Percentiles rank a stretch among this genome's conserved stretches.
Conservation (phyloP, 2,797 vertebrate genomes). For the Chaenodraco wilsoni region DNA sequence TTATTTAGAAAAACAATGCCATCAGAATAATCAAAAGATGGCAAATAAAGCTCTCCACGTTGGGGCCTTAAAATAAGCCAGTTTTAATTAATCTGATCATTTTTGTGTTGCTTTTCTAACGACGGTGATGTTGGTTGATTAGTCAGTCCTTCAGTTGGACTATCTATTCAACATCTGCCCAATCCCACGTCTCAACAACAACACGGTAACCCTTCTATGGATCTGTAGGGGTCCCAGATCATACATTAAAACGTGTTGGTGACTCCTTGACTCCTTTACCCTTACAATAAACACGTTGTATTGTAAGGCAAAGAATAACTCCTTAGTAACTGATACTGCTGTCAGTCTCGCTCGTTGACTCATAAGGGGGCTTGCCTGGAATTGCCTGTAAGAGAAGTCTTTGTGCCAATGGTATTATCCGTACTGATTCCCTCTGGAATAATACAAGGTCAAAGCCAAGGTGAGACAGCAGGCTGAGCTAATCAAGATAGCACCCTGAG, state of each 20-base stretch:
- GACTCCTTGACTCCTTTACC: background rate
- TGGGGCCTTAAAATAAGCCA: no score
- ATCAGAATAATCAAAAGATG: no score
- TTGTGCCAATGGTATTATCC: background rate
- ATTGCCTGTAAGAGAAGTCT: background rate
- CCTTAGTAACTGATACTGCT: background rate
- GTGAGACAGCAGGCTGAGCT: no score
- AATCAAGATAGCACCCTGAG: conserved; percentile 27
- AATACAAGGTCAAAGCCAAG: conserved; percentile 34
- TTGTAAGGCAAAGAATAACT: background rate
- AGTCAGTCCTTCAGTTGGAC: no score
- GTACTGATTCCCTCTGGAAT: conserved; percentile 14
- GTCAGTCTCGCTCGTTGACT: background rate
- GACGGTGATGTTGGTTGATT: background rate
- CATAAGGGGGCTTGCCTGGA: background rate
- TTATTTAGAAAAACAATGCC: no score
- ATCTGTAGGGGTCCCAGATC: background rate
- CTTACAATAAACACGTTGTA: background rate
- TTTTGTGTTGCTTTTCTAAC: background rate
- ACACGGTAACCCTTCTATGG: background rate
- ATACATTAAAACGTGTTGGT: background rate
- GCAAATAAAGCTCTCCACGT: no score
- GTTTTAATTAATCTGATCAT: no score
- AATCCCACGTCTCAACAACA: no score
- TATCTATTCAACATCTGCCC: background rate